These are phyloP conservation scores for Cenopis cana DNA, from an alignment of 2,888 invertebrate species.

Conservation along the genomic window DNA sequence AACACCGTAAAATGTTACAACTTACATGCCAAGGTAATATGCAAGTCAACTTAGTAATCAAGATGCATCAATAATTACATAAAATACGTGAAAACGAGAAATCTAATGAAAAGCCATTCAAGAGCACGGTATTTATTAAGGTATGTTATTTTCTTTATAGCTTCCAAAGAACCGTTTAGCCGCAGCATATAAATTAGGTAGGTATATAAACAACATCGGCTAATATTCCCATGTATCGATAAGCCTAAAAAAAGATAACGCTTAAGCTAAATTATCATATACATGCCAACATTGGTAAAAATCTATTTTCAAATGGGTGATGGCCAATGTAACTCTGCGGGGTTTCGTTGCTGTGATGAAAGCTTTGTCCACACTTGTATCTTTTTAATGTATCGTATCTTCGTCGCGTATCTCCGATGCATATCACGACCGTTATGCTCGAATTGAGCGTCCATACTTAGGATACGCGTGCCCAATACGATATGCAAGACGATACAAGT, in stretches of 20 bases:
- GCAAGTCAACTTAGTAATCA: conserved; percentile 18
- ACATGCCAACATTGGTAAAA: conserved; percentile 15
- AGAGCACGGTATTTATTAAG: too few species aligned
- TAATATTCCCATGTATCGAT: too few species aligned
- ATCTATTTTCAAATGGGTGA: conserved; percentile 7
- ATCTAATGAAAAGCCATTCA: conserved; percentile 39
- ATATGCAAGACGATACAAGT: too few species aligned
- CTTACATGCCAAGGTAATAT: conserved; percentile 8
- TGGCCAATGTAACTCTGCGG: not conserved
- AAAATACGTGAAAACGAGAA: conserved; percentile 42
- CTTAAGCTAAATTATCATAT: conserved; percentile 4
- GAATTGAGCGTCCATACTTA: too few species aligned
- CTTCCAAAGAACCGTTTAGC: too few species aligned
- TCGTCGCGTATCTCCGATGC: too few species aligned
- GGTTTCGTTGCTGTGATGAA: not conserved
- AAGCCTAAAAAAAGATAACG: not conserved
- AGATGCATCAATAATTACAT: conserved; percentile 42
- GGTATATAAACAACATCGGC: too few species aligned
- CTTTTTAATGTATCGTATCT: too few species aligned
- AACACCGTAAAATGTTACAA: conserved; percentile 18
- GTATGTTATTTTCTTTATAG: too few species aligned
- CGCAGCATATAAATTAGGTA: too few species aligned
- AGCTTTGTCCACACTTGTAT: conserved; percentile 1
- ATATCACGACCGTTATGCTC: too few species aligned
- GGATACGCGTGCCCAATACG: too few species aligned